phyloP scores from a whole-genome alignment of 2,797 vertebrate genomes.

The Rhincodon typus region DNA sequence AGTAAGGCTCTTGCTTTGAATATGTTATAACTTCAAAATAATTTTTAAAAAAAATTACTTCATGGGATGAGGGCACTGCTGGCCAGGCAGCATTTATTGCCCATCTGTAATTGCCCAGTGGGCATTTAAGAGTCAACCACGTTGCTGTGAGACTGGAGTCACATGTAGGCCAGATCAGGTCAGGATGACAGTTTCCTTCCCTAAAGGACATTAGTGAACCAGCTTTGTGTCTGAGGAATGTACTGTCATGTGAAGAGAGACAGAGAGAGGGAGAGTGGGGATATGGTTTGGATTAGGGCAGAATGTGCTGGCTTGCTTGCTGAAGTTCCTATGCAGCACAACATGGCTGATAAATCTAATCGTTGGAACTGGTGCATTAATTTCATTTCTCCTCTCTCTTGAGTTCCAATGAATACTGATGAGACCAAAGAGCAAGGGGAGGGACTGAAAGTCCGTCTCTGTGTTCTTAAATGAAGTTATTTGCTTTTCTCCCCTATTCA shows the following conservation, averaged over 20 bases:
- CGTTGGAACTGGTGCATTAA: background rate
- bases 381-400: background rate
- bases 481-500: background rate
- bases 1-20: background rate
- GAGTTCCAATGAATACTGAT: constrained; percentile 6
- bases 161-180: too few species aligned
- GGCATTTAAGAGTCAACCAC: too few species aligned
- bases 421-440: background rate
- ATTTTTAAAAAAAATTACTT: too few species aligned
- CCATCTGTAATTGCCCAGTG: too few species aligned
- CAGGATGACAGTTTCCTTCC: too few species aligned
- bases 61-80: too few species aligned
- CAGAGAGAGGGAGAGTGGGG: background rate
- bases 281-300: background rate
- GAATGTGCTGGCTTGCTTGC: background rate
- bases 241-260: too few species aligned
- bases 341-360: background rate
- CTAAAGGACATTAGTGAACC: too few species aligned
- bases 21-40: background rate
- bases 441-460: background rate
- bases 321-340: background rate
- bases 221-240: too few species aligned
- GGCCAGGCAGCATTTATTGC: too few species aligned
- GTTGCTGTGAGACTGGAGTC: too few species aligned
- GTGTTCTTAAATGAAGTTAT: background rate